Evolutionary conservation across 2,113 vertebrate genomes (phyloP).

Genomic region (Alligator mississippiensis): DNA sequence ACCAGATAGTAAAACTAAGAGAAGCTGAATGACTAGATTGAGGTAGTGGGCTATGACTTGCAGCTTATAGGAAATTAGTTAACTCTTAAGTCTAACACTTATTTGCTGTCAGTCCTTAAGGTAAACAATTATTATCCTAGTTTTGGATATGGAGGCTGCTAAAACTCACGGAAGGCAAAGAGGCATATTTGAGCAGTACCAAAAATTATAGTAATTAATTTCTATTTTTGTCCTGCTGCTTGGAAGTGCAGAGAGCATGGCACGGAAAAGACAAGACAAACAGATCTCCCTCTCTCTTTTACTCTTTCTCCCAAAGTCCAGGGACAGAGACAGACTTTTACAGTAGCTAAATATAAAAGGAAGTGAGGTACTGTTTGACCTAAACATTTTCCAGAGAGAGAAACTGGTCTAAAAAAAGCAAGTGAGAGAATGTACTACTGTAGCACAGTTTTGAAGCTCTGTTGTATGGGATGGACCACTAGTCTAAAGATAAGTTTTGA

Average conservation of each 20-base stretch:
- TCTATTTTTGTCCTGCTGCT: not conserved
- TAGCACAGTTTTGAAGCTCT: not conserved
- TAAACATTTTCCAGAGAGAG: not conserved
- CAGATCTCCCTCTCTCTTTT: not conserved
- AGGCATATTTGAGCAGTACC: not conserved
- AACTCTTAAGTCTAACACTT: not conserved
- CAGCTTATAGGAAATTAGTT: not conserved
- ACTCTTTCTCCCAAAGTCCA: not conserved
- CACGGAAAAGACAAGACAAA: not conserved
- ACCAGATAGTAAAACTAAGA: constrained; percentile 28
- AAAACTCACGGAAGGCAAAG: not conserved
- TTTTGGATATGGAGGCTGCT: not conserved
- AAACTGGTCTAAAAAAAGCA: not conserved
- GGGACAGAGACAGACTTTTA: not conserved
- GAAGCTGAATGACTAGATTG: not conserved
- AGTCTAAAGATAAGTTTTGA: not conserved
- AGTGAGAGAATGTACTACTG: not conserved
- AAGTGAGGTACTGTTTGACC: not conserved
- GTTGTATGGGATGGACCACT: not conserved
- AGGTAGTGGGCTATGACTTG: not conserved
- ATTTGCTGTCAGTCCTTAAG: not conserved
- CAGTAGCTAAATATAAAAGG: not conserved
- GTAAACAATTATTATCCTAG: not conserved
- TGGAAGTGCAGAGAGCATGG: not conserved
- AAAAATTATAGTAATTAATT: not conserved